Base-by-base conservation (phyloP, 2,888 invertebrate genomes). In the Spodoptera picta region DNA sequence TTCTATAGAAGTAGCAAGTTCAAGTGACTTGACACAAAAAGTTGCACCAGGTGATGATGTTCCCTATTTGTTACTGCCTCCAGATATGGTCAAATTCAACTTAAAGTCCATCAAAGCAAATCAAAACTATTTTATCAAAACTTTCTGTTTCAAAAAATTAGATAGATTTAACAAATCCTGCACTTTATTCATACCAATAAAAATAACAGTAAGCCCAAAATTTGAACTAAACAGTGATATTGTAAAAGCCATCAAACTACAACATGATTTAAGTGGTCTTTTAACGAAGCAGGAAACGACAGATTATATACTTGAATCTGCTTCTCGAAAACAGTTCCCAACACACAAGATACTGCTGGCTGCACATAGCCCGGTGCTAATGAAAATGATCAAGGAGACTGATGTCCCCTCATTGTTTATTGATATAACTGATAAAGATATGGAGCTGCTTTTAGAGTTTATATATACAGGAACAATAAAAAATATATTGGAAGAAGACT, bases 281-380 rank as follows among this genome's bases (percentile, higher is more conserved):
- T 60, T 90, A 4, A 69, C 79, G 1, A 83, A 87, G 31, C 79
- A 86, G 56, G 84, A 89, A 56, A 84, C 83, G 43, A 80, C 88
- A 27, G 92, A 94, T 74, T 92, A 89, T 68, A 62, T 76, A 3
- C 65, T 94, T 9, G 75, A 82, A 69, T 90, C 92, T 6, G 72
- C 63, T 0, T 84, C 77, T 58, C 81, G 81, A 1, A 90, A 82
- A 27, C 75, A 87, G 57, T 91, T 87, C 68, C 80, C 83, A 5
- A 80, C 85, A 0, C 94, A 94, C 65, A 90, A 87, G 67, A 83
- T 93, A 36, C 78, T 93, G 43, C 61, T 94, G 27, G 87, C 89
- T 0, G 89, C 90, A 2, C 90, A 90, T 59, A 92, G 93, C 60
- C 78, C 87, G 1, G 82, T 89, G 3, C 71, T 93, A 2, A 85